Conservation (phyloP, 2,888 invertebrate genomes). For the Reticulitermes lucifugus region DNA sequence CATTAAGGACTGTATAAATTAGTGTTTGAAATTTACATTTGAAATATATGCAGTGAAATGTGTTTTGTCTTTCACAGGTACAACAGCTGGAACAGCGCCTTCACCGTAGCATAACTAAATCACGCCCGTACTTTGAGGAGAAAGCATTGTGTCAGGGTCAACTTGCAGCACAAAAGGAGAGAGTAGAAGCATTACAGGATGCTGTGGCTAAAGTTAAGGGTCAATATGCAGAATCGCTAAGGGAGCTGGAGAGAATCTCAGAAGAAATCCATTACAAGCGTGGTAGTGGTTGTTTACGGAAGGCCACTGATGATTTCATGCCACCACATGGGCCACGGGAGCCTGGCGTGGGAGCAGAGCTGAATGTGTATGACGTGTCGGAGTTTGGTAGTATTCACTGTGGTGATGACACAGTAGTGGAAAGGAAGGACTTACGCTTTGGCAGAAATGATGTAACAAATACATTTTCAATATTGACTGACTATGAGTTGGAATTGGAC, state of each 20-base stretch:
- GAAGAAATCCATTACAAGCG: constrained; percentile 87
- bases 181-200: constrained; percentile 84
- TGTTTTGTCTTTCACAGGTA: constrained; percentile 64
- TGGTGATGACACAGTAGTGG: constrained; percentile 14
- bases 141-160: constrained; percentile 89
- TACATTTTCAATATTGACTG: constrained; percentile 59
- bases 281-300: constrained; percentile 59
- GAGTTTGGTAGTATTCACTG: constrained; percentile 58
- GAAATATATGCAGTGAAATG: background rate
- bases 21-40: too few species aligned
- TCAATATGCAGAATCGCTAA: constrained; percentile 84
- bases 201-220: constrained; percentile 83
- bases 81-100: constrained; percentile 85
- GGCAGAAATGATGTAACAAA: constrained; percentile 1
- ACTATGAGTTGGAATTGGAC: constrained; percentile 70
- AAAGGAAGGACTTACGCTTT: background rate
- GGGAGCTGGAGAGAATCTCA: constrained; percentile 89
- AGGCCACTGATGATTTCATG: constrained; percentile 27
- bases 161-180: constrained; percentile 84
- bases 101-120: constrained; percentile 84
- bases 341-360: constrained; percentile 83
- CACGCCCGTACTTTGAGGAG: constrained; percentile 91
- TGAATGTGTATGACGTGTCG: constrained; percentile 59
- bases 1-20: too few species aligned
- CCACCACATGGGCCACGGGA: constrained; percentile 64